Evolutionary conservation across 2,888 invertebrate genomes (phyloP), one percentile per base, ranked within the genome.

Genomic region (Priocnemis perturbator): DNA sequence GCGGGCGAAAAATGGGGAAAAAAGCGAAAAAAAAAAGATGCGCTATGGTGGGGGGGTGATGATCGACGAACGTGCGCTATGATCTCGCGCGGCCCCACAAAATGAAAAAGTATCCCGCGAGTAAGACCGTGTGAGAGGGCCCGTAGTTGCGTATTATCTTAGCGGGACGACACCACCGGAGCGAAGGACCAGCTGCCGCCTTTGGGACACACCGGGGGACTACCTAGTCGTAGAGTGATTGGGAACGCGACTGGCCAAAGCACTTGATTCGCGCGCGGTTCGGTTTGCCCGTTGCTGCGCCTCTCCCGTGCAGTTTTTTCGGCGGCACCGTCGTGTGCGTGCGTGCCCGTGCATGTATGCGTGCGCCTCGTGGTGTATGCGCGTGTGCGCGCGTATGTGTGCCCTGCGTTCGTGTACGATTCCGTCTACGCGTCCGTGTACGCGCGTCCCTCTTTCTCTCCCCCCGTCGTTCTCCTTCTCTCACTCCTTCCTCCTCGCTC

Each of bases 211-310:
- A 88, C 88, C 88, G 85, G 86, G 87, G 87, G 88, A 89, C 88
- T 88, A 89, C 88, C 88, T 89, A 88, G 88, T 88, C 89, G 88
- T 88, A 88, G 88, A 88, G 87, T 89, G 89, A 89, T 89, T 89
- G 89, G 89, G 88, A 89, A 87, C 88, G 88, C 88, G 88, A 89
- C 89, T 89, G 89, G 88, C 87, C 89, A 88, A 88, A 88, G 88
- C 88, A 88, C 88, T 88, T 88, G 88, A 87, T 87, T 87, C 87
- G 86, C 87, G 87, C 87, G 87, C 87, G 86, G 86, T 87, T 87
- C 87, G 87, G 86, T 84, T 86, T 83, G 85, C 81, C 85, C 84
- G 83, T 83, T 83, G 83, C 86, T 86, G 86, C 87, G 88, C 88
- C 88, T 88, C 88, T 88, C 88, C 88, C 88, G 85, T 88, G 88